phyloP scores from a whole-genome alignment of 2,113 vertebrate genomes.

The Perca fluviatilis region DNA sequence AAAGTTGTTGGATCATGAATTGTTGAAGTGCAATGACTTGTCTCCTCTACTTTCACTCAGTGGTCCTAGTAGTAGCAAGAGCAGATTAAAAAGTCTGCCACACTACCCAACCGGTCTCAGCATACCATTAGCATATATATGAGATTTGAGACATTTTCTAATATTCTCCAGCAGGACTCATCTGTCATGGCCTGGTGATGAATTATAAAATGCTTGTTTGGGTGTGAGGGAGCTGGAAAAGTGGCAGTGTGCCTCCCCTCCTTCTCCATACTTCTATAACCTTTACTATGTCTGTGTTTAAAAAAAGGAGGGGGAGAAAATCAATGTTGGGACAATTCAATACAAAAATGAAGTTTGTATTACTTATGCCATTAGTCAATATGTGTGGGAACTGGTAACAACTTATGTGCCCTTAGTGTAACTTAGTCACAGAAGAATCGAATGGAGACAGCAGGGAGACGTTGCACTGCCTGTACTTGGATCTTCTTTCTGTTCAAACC shows the following conservation, averaged over 20 bases:
- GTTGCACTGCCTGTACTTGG: background rate
- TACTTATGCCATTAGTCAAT: conserved; percentile 50
- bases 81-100: conserved; percentile 98
- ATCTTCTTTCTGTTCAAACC: background rate
- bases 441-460: conserved; percentile 24
- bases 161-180: conserved; percentile 99
- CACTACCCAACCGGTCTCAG: conserved; percentile 90
- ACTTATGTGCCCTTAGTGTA: conserved; percentile 24
- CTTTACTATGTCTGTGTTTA: conserved; percentile 70
- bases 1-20: conserved; percentile 98
- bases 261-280: conserved; percentile 76
- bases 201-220: conserved; percentile 99
- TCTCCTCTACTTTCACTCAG: conserved; percentile 95
- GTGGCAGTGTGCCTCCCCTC: conserved; percentile 67
- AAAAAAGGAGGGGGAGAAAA: conserved; percentile 41
- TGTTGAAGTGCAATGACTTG: conserved; percentile 93
- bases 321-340: conserved; percentile 64
- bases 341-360: conserved; percentile 65
- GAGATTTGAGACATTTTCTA: conserved; percentile 99
- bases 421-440: conserved; percentile 29
- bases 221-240: conserved; percentile 83
- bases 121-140: conserved; percentile 99
- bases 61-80: conserved; percentile 87
- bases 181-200: conserved; percentile 99
- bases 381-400: conserved; percentile 28